Conservation (phyloP, 2,888 invertebrate genomes). For the Brachyptera putata region DNA sequence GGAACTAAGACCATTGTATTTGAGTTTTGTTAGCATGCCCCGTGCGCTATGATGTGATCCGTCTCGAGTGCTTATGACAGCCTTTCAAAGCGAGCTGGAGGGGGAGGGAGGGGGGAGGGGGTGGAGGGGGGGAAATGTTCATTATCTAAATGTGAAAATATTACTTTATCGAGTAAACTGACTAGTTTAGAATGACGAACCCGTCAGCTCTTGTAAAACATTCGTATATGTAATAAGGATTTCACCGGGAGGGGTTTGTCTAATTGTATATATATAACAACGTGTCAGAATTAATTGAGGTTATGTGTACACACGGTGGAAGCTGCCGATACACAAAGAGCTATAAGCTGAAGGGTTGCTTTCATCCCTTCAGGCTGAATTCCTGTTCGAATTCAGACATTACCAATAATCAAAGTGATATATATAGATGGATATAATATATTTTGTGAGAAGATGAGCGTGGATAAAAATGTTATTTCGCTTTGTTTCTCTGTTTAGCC, state of each 20-base stretch:
- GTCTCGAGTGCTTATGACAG: constrained; percentile 28
- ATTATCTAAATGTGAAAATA: constrained; percentile 28
- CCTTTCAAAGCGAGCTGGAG: constrained; percentile 27
- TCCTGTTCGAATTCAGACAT: constrained; percentile 16
- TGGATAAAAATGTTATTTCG: constrained; percentile 9
- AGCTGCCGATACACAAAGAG: constrained; percentile 13
- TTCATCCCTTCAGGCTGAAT: constrained; percentile 8
- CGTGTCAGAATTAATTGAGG: constrained; percentile 30
- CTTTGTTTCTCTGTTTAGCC: constrained; percentile 8
- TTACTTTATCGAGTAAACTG: constrained; percentile 28
- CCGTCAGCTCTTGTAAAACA: constrained; percentile 25
- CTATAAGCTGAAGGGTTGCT: constrained; percentile 7
- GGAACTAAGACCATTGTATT: constrained; percentile 19
- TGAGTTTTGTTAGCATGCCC: constrained; percentile 16
- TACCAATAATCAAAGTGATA: constrained; percentile 21
- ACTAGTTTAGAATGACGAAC: constrained; percentile 26
- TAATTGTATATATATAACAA: constrained; percentile 22
- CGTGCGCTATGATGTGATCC: constrained; percentile 24
- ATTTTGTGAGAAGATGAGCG: constrained; percentile 14
- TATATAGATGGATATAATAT: neutral
- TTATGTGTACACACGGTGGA: constrained; percentile 21
- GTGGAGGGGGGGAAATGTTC: constrained; percentile 24
- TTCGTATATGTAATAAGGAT: constrained; percentile 23
- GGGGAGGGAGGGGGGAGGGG: too few relatives aligned
- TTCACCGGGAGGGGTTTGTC: constrained; percentile 26